Evolutionary conservation across 2,113 vertebrate genomes (phyloP).

Genomic region (Bubalus kerabau): DNA sequence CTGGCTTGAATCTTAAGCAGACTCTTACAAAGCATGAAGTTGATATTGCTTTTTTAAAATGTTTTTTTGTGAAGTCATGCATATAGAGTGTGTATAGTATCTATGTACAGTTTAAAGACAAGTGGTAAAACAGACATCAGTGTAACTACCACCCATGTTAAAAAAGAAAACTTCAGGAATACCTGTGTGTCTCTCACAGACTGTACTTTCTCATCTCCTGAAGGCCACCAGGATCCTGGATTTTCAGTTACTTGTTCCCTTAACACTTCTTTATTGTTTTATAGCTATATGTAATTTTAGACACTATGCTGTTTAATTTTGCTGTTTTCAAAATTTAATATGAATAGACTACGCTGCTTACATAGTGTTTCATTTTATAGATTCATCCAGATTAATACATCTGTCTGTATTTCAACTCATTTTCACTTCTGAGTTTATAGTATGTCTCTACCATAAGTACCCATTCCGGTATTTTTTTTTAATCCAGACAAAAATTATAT

Average conservation of each 20-base stretch:
- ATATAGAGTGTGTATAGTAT: neutral
- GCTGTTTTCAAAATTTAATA: neutral
- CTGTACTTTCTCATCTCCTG: neutral
- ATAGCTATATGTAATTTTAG: neutral
- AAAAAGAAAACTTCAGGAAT: neutral
- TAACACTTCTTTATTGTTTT: neutral
- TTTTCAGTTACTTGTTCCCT: neutral
- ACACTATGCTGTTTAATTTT: neutral
- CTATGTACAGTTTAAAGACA: neutral
- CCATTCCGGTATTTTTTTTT: neutral
- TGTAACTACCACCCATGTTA: neutral
- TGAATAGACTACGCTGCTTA: neutral
- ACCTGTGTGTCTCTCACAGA: neutral
- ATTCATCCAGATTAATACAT: neutral
- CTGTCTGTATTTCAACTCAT: neutral
- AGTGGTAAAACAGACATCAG: neutral
- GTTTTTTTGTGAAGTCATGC: neutral
- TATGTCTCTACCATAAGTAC: neutral
- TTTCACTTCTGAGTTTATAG: neutral
- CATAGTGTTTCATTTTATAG: neutral
- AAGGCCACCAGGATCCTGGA: neutral
- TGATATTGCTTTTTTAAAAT: neutral
- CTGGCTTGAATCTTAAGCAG: neutral
- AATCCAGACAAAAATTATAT: neutral
- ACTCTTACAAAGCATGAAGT: neutral